A percentile compares a stretch with the other conserved stretches of the same genome.
These are phyloP conservation scores for Drosophila anceps DNA, from an alignment of 2,888 invertebrate genomes.

Conservation along the genomic window DNA sequence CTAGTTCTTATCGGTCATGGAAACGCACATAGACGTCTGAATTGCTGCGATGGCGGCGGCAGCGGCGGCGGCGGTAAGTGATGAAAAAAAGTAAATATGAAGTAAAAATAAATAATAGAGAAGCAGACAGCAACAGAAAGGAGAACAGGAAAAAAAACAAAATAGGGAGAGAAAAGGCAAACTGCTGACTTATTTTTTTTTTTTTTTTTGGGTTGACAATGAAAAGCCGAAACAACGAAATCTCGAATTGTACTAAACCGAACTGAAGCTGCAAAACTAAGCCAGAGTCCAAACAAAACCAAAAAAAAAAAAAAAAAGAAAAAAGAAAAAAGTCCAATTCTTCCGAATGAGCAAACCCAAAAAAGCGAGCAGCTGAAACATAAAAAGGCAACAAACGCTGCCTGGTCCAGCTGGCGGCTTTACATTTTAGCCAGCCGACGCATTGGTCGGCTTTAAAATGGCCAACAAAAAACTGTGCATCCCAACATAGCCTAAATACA, in stretches of 20 bases:
- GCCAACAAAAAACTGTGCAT: slow-evolving; percentile 23
- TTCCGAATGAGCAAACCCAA: slow-evolving; percentile 71
- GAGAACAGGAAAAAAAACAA: background rate
- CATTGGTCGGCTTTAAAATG: slow-evolving; percentile 36
- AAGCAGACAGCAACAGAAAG: background rate
- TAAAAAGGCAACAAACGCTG: slow-evolving; percentile 40
- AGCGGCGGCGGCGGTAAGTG: slow-evolving; percentile 40
- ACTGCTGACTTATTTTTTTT: slow-evolving; percentile 17
- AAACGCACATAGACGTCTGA: slow-evolving; percentile 64
- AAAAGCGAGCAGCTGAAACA: slow-evolving; percentile 20
- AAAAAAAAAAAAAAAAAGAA: slow-evolving; percentile 9
- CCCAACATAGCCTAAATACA: slow-evolving; percentile 51
- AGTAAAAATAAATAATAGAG: slow-evolving; percentile 58
- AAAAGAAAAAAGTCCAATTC: slow-evolving; percentile 46
- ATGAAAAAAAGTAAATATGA: slow-evolving; percentile 37
- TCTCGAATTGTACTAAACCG: slow-evolving; percentile 17
- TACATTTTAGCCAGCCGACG: slow-evolving; percentile 27
- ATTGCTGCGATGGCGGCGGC: slow-evolving; percentile 33
- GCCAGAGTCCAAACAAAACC: slow-evolving; percentile 23
- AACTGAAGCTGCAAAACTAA: slow-evolving; percentile 27
- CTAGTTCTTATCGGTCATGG: slow-evolving; percentile 55
- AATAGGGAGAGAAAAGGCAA: slow-evolving; percentile 10
- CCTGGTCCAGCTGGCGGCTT: slow-evolving; percentile 35
- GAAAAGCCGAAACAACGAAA: slow-evolving; percentile 13
- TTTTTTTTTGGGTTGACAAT: background rate